Conservation (phyloP, 2,888 invertebrate genomes). For the Cynaeus angustus region DNA sequence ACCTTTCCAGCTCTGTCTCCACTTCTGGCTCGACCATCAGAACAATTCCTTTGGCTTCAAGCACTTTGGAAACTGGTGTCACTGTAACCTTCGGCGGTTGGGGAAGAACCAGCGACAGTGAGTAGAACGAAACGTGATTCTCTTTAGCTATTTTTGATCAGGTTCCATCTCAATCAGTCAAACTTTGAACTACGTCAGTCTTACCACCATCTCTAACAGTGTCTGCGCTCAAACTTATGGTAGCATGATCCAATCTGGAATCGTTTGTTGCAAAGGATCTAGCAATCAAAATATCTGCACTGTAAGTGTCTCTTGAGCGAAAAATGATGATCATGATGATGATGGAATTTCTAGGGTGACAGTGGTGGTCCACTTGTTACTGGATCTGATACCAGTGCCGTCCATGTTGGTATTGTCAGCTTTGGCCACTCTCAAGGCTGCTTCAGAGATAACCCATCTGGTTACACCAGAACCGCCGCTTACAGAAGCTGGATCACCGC, state of each 20-base stretch:
- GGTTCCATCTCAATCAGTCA: conserved; percentile 19
- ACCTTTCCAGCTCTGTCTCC: conserved; percentile 18
- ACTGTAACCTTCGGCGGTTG: conserved; percentile 33
- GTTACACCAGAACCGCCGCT: conserved; percentile 33
- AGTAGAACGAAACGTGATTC: background rate
- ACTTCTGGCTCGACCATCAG: background rate
- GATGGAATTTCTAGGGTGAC: conserved; percentile 25
- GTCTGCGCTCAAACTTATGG: conserved; percentile 26
- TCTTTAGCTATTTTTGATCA: background rate
- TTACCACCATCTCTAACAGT: conserved; percentile 25
- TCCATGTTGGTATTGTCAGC: conserved; percentile 41
- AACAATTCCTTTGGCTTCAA: conserved; percentile 16
- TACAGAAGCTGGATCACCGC: conserved; percentile 36
- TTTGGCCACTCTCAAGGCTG: conserved; percentile 27
- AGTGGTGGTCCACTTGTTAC: conserved; percentile 39
- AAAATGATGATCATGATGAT: too few relatives aligned
- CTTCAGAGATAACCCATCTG: conserved; percentile 28
- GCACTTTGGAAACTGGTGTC: conserved; percentile 11
- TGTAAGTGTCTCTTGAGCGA: background rate
- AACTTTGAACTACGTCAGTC: conserved; percentile 31
- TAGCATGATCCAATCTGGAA: conserved; percentile 30
- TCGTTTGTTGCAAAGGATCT: conserved; percentile 22
- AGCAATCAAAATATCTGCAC: conserved; percentile 37
- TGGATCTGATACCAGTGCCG: conserved; percentile 29
- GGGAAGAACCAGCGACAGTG: conserved; percentile 36